These are phyloP conservation scores for Paramisgurnus dabryanus DNA, from an alignment of 2,113 vertebrate species.

Conservation along the genomic window DNA sequence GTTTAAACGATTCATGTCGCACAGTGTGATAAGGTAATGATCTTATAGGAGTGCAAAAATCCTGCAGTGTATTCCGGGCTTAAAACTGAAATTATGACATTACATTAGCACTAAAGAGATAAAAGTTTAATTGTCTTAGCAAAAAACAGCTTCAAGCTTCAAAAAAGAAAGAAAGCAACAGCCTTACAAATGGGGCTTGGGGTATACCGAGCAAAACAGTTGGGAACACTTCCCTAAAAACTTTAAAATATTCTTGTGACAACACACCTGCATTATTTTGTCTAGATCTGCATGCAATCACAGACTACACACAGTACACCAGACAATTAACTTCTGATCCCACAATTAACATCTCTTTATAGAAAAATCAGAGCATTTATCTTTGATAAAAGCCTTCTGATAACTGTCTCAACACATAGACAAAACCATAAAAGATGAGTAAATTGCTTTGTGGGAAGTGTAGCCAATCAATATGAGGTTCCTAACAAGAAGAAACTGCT, in stretches of 20 bases:
- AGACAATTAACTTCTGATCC: constrained; percentile 22
- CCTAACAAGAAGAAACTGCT: constrained; percentile 35
- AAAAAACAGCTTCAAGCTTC: too few species aligned
- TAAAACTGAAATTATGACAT: too few species aligned
- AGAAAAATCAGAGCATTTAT: background rate
- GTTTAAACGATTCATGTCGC: too few species aligned
- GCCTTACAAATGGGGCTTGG: too few species aligned
- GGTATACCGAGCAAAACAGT: too few species aligned
- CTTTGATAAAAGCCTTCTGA: constrained; percentile 36
- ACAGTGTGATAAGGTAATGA: too few species aligned
- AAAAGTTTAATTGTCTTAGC: too few species aligned
- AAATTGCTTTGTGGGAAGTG: constrained; percentile 43
- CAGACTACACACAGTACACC: constrained; percentile 11
- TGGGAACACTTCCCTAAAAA: background rate
- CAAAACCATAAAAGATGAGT: constrained; percentile 19
- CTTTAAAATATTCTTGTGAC: too few species aligned
- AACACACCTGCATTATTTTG: background rate
- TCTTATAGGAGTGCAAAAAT: too few species aligned
- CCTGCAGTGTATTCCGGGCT: too few species aligned
- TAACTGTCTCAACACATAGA: constrained; percentile 27
- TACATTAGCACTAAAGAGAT: too few species aligned
- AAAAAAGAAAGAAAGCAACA: too few species aligned
- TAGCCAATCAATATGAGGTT: constrained; percentile 45
- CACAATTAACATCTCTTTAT: constrained; percentile 22
- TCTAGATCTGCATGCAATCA: background rate